Evolutionary conservation across 2,113 vertebrate species (phyloP).

Genomic region (Mus musculus): GRCm39 chr13:72125001-72125500

Average conservation of each 20-base stretch:
- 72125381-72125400: background rate
- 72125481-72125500: background rate
- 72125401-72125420: background rate
- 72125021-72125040: too few species aligned
- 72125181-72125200: background rate
- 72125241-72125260: fast-evolving
- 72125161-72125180: background rate
- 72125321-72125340: background rate
- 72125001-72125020: too few species aligned
- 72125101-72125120: background rate
- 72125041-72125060: background rate
- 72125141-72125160: background rate
- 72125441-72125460: slow-evolving; percentile 9
- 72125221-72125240: too few species aligned
- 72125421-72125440: background rate
- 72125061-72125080: background rate
- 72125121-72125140: background rate
- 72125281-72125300: background rate
- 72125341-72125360: slow-evolving; percentile 1
- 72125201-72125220: background rate
- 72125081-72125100: fast-evolving
- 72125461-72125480: background rate
- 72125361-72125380: background rate
- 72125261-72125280: fast-evolving
- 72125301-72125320: fast-evolving